Base-by-base conservation (phyloP, 2,113 vertebrate genomes). In the Coreoperca whiteheadi region DNA sequence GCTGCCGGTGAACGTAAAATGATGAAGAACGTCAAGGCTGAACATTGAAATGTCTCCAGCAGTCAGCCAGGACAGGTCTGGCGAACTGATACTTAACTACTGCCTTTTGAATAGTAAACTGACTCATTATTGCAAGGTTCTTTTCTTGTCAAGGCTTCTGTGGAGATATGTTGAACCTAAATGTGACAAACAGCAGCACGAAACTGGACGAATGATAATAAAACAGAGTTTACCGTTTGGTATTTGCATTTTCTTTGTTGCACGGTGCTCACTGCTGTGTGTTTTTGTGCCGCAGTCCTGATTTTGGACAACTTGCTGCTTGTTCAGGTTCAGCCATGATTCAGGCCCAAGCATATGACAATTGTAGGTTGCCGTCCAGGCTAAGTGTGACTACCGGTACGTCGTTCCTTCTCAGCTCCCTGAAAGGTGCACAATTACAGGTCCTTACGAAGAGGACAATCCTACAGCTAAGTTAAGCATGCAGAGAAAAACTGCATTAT, bases 21-120 rank as follows among this genome's bases (percentile, higher is more conserved):
- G 32, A 32, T 23, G 75, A 77, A 56, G 6, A 43, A 79, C 16
- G n/a, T 78, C 48, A 64, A 68, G 25, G 66, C 64, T 32, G 66
- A 72, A 57, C 56, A 46, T 46, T 50, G 28, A 34, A 23, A 66
- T 15, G 70, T 48, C 66, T 69, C 18, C 59, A 46, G 57, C 57
- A 51, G 20, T 56, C 59, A 72, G 80, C n/a, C 66, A 10, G 32
- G 46, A 21, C 54, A 61, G 61, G 64, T 75, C 54, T 28, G 48
- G 8, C 28, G 15, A 9, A 32, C 0, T 66, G 74, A 77, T n/a
- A 23, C 37, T 10, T 65, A 16, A 54, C 53, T 59, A 6, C 14
- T 59, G 53, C 20, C 18, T 68, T 48, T n/a, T 56, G 18, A 66
- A 65, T 21, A 8, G 0, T 8, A 37, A 53, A 4, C 0, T n/a